phyloP scores from a whole-genome alignment of 2,888 invertebrate species.

The Drosophila cognata region DNA sequence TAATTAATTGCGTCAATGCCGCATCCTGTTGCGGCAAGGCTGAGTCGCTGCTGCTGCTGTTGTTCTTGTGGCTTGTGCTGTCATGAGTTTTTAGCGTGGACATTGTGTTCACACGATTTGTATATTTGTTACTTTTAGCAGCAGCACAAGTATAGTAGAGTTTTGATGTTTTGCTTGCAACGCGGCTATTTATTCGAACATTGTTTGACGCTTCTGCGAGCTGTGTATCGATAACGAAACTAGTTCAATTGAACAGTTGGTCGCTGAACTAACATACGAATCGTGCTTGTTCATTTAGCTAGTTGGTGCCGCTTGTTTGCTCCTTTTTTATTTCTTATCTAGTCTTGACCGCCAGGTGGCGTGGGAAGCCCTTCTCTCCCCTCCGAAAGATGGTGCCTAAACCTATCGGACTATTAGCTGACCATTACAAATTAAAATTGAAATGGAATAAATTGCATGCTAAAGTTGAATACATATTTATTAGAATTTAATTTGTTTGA shows the following conservation, averaged over 20 bases:
- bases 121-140: neutral
- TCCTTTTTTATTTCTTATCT: too few species aligned
- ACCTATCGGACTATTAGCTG: neutral
- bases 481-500: constrained; percentile 61
- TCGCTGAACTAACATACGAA: neutral
- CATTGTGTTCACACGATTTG: constrained; percentile 29
- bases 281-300: neutral
- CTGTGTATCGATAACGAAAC: constrained; percentile 25
- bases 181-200: constrained; percentile 39
- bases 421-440: neutral
- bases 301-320: neutral
- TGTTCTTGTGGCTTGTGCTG: constrained; percentile 12
- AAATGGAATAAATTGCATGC: constrained; percentile 3
- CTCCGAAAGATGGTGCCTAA: neutral
- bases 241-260: constrained; percentile 8
- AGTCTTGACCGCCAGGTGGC: neutral
- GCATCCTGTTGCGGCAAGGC: constrained; percentile 47
- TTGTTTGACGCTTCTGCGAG: constrained; percentile 37
- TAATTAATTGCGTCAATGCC: constrained; percentile 64
- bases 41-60: constrained; percentile 42
- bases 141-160: neutral
- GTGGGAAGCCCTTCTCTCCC: neutral
- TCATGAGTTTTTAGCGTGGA: constrained; percentile 27
- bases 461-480: constrained; percentile 40
- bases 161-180: neutral